Base-by-base conservation (phyloP, 2,797 vertebrate genomes). In the Rhinogobio ventralis region DNA sequence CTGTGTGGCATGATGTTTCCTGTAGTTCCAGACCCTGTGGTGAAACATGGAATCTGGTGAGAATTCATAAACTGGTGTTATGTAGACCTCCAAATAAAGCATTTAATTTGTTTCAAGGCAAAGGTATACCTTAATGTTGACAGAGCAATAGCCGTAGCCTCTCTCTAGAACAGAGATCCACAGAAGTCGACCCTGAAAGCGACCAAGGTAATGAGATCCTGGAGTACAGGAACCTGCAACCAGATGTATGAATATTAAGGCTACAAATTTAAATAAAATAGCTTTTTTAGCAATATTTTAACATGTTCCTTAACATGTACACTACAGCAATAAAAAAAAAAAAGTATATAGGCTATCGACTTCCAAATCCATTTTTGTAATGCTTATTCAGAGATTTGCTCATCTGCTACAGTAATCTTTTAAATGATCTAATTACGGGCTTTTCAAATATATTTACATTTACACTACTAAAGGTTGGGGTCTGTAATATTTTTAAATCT, bases 1-100 rank as follows among this genome's bases (percentile, higher is more conserved):
- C 97, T 4, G 97, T 97, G 88, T 99, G 98, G 90, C 98, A 99
- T 8, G 97, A 99, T 0, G 98, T 99, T 93, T 99, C 98, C 92
- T 99, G 98, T 80, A 99, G 93, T 94, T 99, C 98, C 86, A 99
- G 91, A 19, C 98, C 98, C 98, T 99, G 91, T 36, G 87, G 86
- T 51, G 87, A 88, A 90, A 75, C 33, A 87, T 39, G 19, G 25
- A 36, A 57, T 5, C 20, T 19, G 62, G 64, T 46, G 5, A 85
- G 25, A 17, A 49, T 57, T 51, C 17, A 84, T 62, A 30, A 76
- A 11, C 4, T 60, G 33, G 17, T 23, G 20, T 39, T 39, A 23
- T 57, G 20, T 57, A 76, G 33, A 76, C 7, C 62, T 30, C 28
- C 14, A 30, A 3, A 64, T 30, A 64, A 72, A 46, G 25, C 6